Evolutionary conservation across 2,888 invertebrate genomes (phyloP).

Genomic region (Synanthedon tipuliformis): DNA sequence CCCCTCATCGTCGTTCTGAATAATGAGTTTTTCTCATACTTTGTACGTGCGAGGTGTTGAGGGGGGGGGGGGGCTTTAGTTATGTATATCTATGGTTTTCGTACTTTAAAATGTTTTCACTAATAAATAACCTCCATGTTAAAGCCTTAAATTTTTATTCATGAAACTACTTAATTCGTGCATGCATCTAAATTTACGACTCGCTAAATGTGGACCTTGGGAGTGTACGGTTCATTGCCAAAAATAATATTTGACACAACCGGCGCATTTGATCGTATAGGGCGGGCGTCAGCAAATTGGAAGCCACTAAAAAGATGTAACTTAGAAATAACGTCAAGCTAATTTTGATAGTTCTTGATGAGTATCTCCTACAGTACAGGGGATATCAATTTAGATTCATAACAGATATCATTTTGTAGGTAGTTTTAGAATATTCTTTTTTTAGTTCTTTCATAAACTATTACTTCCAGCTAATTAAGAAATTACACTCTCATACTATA

Average conservation of each 20-base stretch:
- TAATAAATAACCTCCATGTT: too few relatives aligned
- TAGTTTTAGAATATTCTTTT: too few relatives aligned
- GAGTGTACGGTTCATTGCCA: slow-evolving; percentile 29
- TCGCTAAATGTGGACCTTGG: slow-evolving; percentile 15
- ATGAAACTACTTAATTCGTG: neutral
- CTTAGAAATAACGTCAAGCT: too few relatives aligned
- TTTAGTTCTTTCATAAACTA: too few relatives aligned
- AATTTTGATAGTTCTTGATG: too few relatives aligned
- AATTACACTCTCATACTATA: too few relatives aligned
- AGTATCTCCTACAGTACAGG: too few relatives aligned
- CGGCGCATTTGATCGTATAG: slow-evolving; percentile 1
- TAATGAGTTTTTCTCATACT: slow-evolving; percentile 5
- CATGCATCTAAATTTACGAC: neutral
- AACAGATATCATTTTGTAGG: too few relatives aligned
- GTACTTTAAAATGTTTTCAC: too few relatives aligned
- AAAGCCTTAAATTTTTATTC: too few relatives aligned
- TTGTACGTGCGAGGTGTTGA: neutral
- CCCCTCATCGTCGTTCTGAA: slow-evolving; percentile 7
- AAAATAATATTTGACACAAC: slow-evolving; percentile 20
- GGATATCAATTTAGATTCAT: too few relatives aligned
- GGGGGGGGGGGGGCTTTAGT: neutral
- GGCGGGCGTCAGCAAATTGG: slow-evolving; percentile 1
- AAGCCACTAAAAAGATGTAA: slow-evolving; percentile 1
- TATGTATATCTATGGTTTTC: neutral
- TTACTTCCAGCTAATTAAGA: too few relatives aligned